Percentiles rank a stretch among this genome's conserved stretches.
phyloP scores from a whole-genome alignment of 2,113 vertebrate species.

The Callipepla californica region DNA sequence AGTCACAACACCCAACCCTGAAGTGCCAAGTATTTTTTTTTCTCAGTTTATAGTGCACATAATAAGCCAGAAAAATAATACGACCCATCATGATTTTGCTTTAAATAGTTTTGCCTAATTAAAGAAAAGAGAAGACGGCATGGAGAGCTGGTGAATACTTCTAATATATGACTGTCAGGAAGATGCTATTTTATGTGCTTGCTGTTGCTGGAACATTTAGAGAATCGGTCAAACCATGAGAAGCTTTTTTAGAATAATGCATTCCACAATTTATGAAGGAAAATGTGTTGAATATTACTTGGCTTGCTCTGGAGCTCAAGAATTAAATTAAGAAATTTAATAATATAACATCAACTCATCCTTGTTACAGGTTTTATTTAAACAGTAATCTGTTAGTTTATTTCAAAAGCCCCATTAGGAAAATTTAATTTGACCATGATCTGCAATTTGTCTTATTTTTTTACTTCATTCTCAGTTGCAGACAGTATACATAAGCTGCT shows the following conservation, averaged over 20 bases:
- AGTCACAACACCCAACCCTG: not conserved
- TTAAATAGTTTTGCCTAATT: not conserved
- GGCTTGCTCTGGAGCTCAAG: conserved; percentile 47
- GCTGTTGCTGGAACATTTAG: not conserved
- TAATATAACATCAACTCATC: conserved; percentile 34
- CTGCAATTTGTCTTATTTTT: conserved; percentile 40
- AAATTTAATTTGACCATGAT: conserved; percentile 65
- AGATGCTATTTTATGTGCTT: not conserved
- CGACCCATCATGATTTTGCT: not conserved
- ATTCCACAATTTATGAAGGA: conserved; percentile 17
- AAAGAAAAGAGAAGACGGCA: not conserved
- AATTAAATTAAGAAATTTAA: conserved; percentile 70
- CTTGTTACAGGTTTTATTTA: conserved; percentile 60
- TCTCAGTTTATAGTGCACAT: conserved; percentile 1
- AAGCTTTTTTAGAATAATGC: not conserved
- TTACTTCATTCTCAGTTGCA: not conserved
- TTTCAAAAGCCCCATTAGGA: conserved; percentile 66
- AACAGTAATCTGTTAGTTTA: conserved; percentile 66
- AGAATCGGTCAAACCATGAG: conserved; percentile 2
- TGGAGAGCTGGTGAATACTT: not conserved
- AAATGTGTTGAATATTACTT: conserved; percentile 22
- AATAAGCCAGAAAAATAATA: conserved; percentile 23
- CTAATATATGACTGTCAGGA: not conserved
- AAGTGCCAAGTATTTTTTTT: not conserved
- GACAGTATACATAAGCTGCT: not conserved